Base-by-base conservation (phyloP, 2,888 invertebrate genomes). In the Eledona agricola region DNA sequence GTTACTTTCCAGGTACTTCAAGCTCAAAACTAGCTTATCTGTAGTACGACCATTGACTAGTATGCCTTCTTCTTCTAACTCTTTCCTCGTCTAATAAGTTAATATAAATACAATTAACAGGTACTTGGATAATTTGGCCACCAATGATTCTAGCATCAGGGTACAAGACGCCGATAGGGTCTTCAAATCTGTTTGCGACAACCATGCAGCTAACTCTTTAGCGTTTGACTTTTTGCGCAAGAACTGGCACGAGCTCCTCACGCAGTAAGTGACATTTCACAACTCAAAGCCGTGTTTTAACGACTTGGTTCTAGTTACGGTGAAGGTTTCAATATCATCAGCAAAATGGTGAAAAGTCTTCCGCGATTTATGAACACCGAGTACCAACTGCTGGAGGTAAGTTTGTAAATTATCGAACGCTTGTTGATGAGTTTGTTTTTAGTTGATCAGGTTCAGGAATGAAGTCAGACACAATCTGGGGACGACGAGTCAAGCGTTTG, bases 121-220 rank as follows among this genome's bases (percentile, higher is more conserved):
- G 60, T 74, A 72, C 62, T 58, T 74, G 51, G 65, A 64, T 13
- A 23, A 34, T 31, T 25, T 57, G 37, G 28, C 32, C 16, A 46
- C 12, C 15, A 47, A 49, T 26, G 37, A 75, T 3, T 79, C 81
- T 31, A 82, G 81, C 45, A 83, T 86, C 37, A 72, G 81, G 28
- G 83, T 83, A 58, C 85, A 85, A 68, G 85, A 86, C 65, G 83
- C 84, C 6, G 77, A 78, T 28, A 71, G 77, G 26, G 81, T 84
- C 5, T 84, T 85, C 59, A 70, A 73, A 43, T 76, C 83, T 0
- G 83, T 86, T 1, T 82, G 84, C 1, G 71, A 72, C 31, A 85
- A 85, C 71, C 77, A 79, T 15, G 73, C 81, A 57, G 86, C 86
- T 12, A 78, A 81, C 61, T 78, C 80, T 58, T 74, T 86, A 11